phyloP scores from a whole-genome alignment of 1,140 invertebrate species.

The Zaprionus taronus region DNA sequence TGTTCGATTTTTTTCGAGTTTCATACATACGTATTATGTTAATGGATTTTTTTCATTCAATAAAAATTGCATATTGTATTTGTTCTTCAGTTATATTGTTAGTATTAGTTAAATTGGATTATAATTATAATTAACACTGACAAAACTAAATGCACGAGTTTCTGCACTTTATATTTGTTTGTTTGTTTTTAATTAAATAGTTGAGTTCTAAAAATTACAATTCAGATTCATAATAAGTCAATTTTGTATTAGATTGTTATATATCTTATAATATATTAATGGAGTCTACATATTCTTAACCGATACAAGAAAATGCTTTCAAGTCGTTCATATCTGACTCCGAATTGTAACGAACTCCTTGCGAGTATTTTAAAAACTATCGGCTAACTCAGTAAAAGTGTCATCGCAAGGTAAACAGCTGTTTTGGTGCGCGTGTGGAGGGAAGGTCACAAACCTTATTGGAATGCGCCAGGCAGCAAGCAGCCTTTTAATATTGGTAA shows the following conservation, averaged over 20 bases:
- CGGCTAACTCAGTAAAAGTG: constrained; percentile 22
- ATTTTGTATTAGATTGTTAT: too few relatives aligned
- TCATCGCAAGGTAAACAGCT: constrained; percentile 62
- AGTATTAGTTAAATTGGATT: too few relatives aligned
- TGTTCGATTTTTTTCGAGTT: background rate
- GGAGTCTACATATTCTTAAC: too few relatives aligned
- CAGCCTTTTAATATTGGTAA: constrained; percentile 39
- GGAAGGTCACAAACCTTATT: constrained; percentile 73
- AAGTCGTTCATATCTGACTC: background rate
- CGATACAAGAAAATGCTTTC: background rate
- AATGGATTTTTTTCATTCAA: background rate
- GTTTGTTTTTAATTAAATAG: too few relatives aligned
- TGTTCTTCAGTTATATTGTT: too few relatives aligned
- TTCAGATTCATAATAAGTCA: too few relatives aligned
- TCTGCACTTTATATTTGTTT: too few relatives aligned
- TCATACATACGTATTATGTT: too few relatives aligned
- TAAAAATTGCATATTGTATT: background rate
- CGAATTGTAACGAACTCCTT: constrained; percentile 16
- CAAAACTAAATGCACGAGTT: too few relatives aligned
- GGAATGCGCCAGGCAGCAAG: constrained; percentile 47
- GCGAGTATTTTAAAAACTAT: constrained; percentile 29
- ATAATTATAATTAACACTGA: too few relatives aligned
- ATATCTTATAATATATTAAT: too few relatives aligned
- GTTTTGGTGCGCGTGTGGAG: constrained; percentile 46
- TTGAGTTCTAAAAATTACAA: too few relatives aligned